Percentiles rank a stretch among this genome's conserved stretches.
Conservation (phyloP, 2,113 vertebrate species). For the Solenodon paradoxus region DNA sequence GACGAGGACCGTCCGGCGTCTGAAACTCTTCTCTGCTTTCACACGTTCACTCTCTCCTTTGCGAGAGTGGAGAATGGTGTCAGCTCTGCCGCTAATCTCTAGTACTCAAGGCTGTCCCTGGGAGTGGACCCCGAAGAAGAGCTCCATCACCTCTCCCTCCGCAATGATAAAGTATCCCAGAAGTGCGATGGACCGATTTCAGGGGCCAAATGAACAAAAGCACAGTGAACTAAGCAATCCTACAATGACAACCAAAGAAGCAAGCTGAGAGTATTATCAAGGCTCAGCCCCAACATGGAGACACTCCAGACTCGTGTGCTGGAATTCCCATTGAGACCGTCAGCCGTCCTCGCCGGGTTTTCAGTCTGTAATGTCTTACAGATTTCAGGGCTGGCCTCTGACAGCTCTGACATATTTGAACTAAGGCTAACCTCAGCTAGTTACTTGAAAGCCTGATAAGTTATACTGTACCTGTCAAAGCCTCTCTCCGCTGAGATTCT, state of each 20-base stretch:
- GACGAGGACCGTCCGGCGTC: not conserved
- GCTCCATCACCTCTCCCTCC: not conserved
- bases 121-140: not conserved
- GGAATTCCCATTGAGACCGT: conserved; percentile 57
- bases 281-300: conserved; percentile 5
- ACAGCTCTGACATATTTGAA: conserved; percentile 66
- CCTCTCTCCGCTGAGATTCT: not conserved
- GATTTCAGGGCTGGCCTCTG: conserved; percentile 59
- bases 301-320: conserved; percentile 45
- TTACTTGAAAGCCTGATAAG: conserved; percentile 47
- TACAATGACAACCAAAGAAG: conserved; percentile 31
- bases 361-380: conserved; percentile 63
- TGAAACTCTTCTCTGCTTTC: not conserved
- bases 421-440: conserved; percentile 57
- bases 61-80: not conserved
- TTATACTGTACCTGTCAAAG: conserved; percentile 53
- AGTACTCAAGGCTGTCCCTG: not conserved
- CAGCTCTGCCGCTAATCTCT: not conserved
- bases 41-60: not conserved
- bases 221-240: conserved; percentile 28
- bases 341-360: not conserved
- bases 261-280: conserved; percentile 59
- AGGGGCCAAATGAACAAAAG: conserved; percentile 54
- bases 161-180: not conserved
- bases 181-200: not conserved